These are phyloP conservation scores for Linnaemya vulpina DNA, from an alignment of 2,888 invertebrate genomes.

Conservation along the genomic window DNA sequence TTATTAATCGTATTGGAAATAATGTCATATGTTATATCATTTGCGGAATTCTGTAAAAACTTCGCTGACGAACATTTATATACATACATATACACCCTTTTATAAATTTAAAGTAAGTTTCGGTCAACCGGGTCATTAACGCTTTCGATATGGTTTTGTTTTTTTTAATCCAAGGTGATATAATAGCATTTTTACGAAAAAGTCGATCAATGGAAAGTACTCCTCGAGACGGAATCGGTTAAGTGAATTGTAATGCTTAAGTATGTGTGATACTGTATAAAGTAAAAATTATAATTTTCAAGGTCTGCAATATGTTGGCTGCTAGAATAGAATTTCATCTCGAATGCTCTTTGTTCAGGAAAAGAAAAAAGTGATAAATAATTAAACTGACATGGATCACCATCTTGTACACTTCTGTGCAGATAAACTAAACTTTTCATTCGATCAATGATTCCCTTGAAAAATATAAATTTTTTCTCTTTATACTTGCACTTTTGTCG, in stretches of 20 bases:
- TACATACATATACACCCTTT: background rate
- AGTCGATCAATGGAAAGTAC: background rate
- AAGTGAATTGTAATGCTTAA: background rate
- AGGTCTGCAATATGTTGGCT: constrained; percentile 2
- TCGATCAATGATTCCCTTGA: constrained; percentile 6
- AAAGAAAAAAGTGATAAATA: too few relatives aligned
- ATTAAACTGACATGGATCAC: background rate
- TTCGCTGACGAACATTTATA: background rate
- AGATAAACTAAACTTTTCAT: background rate
- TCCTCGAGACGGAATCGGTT: constrained; percentile 39
- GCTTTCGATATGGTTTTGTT: background rate
- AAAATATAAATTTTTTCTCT: constrained; percentile 28
- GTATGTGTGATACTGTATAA: constrained; percentile 12
- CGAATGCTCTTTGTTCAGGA: background rate
- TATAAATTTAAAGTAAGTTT: background rate
- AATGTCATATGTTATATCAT: background rate
- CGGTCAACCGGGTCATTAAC: background rate
- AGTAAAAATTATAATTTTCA: constrained; percentile 32
- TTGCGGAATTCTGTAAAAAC: background rate
- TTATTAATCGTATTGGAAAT: background rate
- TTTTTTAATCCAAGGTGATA: constrained; percentile 6
- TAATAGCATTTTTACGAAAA: background rate
- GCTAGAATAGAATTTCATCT: too few relatives aligned
- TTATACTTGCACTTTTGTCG: constrained; percentile 14
- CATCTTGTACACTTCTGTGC: background rate